Percentiles rank a stretch among this genome's conserved stretches.
Evolutionary conservation across 2,888 invertebrate species (phyloP).

Genomic region (Druceiella hillmani): DNA sequence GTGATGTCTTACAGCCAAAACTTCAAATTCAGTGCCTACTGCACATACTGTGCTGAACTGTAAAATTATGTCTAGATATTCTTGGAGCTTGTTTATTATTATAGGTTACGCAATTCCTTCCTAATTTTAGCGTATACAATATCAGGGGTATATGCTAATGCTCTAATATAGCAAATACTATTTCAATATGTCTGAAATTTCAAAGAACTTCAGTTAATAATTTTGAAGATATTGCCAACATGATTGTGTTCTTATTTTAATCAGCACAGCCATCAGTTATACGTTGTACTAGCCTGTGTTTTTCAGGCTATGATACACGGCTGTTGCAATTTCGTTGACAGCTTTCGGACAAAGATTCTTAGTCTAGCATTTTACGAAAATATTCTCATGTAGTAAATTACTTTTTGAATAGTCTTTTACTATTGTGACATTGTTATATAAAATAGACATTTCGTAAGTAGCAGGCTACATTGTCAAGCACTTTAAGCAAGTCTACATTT

Average conservation of each 20-base stretch:
- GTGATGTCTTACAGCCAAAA: no score
- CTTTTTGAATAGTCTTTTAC: slow-evolving; percentile 21
- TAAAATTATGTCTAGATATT: no score
- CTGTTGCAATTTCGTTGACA: slow-evolving; percentile 27
- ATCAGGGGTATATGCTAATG: no score
- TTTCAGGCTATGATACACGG: slow-evolving; percentile 23
- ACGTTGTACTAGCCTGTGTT: slow-evolving; percentile 12
- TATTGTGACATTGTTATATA: slow-evolving; percentile 14
- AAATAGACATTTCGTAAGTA: slow-evolving; percentile 7
- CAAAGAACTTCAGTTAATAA: slow-evolving; percentile 16
- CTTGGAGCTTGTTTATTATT: no score
- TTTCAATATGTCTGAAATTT: no score
- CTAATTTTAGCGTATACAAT: no score
- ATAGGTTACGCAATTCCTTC: no score
- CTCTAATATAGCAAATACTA: no score
- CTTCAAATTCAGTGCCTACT: no score
- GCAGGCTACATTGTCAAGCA: no score
- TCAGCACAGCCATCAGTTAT: slow-evolving; percentile 15
- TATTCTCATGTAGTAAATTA: slow-evolving; percentile 19
- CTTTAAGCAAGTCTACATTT: no score
- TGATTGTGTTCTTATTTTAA: slow-evolving; percentile 26
- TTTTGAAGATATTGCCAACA: slow-evolving; percentile 21
- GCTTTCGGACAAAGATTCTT: slow-evolving; percentile 26
- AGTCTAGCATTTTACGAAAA: slow-evolving; percentile 25
- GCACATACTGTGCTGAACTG: no score